Base-by-base conservation (phyloP, 1,140 invertebrate species). In the Nasonia longicornis region DNA sequence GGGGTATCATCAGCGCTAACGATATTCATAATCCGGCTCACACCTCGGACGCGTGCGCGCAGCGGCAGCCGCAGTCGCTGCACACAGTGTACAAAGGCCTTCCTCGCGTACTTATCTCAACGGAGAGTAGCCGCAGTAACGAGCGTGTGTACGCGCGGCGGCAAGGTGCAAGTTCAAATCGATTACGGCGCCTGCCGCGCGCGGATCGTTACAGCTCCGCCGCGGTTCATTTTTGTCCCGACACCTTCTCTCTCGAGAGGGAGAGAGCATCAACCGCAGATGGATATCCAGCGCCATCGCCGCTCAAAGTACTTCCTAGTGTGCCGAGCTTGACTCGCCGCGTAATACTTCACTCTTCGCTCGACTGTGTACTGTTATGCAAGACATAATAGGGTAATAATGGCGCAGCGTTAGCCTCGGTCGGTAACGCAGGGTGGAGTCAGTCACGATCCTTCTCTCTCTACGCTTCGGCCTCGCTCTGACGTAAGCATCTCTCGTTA, bases 341-440 rank as follows among this genome's bases (percentile, higher is more conserved):
- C 83, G 63, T 75, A 77, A 83, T 84, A 81, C 69, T 73, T 76
- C 79, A 83, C 83, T 80, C 74, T 20, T 8, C 79, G n/a, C 69
- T 20, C 45, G 35, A 29, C 58, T 52, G 84, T 88, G 64, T 88
- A 88, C 87, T 87, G 85, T 89, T 89, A 88, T 87, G 88, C 88
- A 89, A 89, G 85, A 85, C 85, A 85, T 89, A 89, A 89, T 88
- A 85, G 87, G 86, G 82, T 88, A 88, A 89, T 89, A 87, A 89
- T 89, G 87, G 86, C 83, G 80, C 73, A 16, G 22, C 52, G 52
- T 58, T 7, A 58, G 38, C 52, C 58, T 79, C 80, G 82, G 80
- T 83, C 82, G 85, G 85, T 84, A 87, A 88, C 84, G 80, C 83
- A 88, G 87, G 88, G 88, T 88, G 88, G 87, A 89, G 87, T 83